A percentile compares a stretch with the other conserved stretches of the same genome.
Evolutionary conservation across 2,888 invertebrate species (phyloP).

Genomic region (Drosophila lacicola): DNA sequence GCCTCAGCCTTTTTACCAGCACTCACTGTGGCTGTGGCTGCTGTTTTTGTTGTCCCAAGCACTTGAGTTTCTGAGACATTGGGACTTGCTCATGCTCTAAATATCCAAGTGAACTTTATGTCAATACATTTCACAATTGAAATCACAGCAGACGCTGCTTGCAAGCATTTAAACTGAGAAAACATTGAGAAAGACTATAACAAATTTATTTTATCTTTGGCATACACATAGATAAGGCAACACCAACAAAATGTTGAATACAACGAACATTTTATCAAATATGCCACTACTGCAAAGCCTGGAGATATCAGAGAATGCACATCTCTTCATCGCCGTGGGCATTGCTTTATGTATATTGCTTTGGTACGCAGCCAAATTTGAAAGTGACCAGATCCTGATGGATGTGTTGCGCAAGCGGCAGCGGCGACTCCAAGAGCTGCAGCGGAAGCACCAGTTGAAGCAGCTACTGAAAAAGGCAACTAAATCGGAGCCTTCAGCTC

Average conservation of each 20-base stretch:
- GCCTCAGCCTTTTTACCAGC: slow-evolving; percentile 4
- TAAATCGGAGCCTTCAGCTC: neutral
- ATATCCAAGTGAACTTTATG: neutral
- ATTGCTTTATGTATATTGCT: slow-evolving; percentile 18
- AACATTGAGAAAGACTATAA: neutral
- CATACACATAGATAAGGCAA: slow-evolving; percentile 6
- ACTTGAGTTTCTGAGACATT: slow-evolving; percentile 20
- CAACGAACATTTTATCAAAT: neutral
- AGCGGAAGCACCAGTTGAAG: neutral
- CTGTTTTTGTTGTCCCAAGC: slow-evolving; percentile 21
- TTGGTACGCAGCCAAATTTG: slow-evolving; percentile 4
- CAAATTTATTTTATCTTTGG: slow-evolving; percentile 4
- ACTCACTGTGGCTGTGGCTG: neutral
- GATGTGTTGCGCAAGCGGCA: neutral
- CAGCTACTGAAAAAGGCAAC: neutral
- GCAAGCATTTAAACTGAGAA: neutral
- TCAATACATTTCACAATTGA: slow-evolving; percentile 21
- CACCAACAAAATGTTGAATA: slow-evolving; percentile 16
- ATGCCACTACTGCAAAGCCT: slow-evolving; percentile 1
- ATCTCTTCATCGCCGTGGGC: neutral
- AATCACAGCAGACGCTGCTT: slow-evolving; percentile 22
- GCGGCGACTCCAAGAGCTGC: neutral
- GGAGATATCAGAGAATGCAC: slow-evolving; percentile 1
- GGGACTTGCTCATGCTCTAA: slow-evolving; percentile 6
- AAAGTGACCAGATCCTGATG: neutral